Evolutionary conservation across 2,113 vertebrate genomes (phyloP).

Genomic region (Macaca mulatta): DNA sequence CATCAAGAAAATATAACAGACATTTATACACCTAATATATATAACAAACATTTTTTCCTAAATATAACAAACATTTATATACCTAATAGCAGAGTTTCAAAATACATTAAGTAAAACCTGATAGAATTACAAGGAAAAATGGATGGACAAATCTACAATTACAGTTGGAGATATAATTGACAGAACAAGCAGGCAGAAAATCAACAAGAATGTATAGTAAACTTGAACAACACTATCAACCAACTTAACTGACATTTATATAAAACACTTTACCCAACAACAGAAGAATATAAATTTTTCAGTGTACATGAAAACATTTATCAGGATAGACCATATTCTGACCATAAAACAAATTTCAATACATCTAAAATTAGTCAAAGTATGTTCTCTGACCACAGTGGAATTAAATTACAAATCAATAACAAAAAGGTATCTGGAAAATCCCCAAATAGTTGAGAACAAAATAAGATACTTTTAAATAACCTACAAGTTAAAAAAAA

Average conservation of each 20-base stretch:
- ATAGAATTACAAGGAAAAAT: slow-evolving; percentile 24
- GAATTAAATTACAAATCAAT: slow-evolving; percentile 35
- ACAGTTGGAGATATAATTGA: neutral
- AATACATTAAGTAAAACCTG: slow-evolving; percentile 9
- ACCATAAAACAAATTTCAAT: slow-evolving; percentile 30
- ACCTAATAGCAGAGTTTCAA: neutral
- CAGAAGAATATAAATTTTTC: neutral
- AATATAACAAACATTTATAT: neutral
- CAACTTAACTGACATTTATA: neutral
- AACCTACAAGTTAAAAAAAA: neutral
- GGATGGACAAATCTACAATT: slow-evolving; percentile 1
- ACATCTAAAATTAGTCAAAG: slow-evolving; percentile 19
- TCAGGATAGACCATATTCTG: neutral
- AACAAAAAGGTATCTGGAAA: slow-evolving; percentile 19
- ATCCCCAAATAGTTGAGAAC: neutral
- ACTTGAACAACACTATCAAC: slow-evolving; percentile 9
- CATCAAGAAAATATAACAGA: neutral
- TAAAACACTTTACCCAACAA: slow-evolving; percentile 26
- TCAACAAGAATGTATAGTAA: neutral
- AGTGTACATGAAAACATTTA: neutral
- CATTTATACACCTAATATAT: neutral
- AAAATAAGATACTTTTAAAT: slow-evolving; percentile 19
- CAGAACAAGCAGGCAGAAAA: slow-evolving; percentile 23
- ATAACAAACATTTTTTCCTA: neutral
- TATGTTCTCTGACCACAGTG: slow-evolving; percentile 11